Evolutionary conservation across 2,113 vertebrate genomes (phyloP).

Genomic region (Tachysurus fulvidraco): DNA sequence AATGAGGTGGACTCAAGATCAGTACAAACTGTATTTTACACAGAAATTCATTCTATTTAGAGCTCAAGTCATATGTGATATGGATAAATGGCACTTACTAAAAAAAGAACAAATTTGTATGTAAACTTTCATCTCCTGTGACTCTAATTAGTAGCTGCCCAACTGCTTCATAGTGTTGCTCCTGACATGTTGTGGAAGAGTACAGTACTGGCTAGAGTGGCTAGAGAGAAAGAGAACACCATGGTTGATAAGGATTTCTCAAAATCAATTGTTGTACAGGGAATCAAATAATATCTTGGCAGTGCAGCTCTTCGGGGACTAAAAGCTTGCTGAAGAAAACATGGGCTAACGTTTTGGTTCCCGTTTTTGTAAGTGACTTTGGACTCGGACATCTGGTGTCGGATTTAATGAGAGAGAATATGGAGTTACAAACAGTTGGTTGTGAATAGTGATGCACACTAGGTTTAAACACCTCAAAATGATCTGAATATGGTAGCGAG

Average conservation of each 20-base stretch:
- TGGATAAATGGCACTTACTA: constrained; percentile 35
- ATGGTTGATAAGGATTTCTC: background rate
- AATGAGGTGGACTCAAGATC: constrained; percentile 43
- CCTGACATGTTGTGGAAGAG: constrained; percentile 4
- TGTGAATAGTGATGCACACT: constrained; percentile 18
- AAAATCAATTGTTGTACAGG: background rate
- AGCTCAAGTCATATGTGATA: constrained; percentile 30
- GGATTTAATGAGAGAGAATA: constrained; percentile 2
- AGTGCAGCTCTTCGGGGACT: constrained; percentile 11
- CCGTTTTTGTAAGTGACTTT: background rate
- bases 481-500: constrained; percentile 37
- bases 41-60: constrained; percentile 31
- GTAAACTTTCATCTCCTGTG: constrained; percentile 1
- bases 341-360: constrained; percentile 1
- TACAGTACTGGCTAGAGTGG: constrained; percentile 14
- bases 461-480: constrained; percentile 45
- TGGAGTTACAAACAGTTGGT: constrained; percentile 3
- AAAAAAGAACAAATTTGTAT: constrained; percentile 29
- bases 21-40: constrained; percentile 34
- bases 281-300: background rate
- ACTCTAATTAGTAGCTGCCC: constrained; percentile 27
- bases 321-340: constrained; percentile 5
- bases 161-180: background rate
- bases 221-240: background rate
- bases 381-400: constrained; percentile 14